Evolutionary conservation across 2,113 vertebrate genomes (phyloP).

Genomic region (Scalopus aquaticus): DNA sequence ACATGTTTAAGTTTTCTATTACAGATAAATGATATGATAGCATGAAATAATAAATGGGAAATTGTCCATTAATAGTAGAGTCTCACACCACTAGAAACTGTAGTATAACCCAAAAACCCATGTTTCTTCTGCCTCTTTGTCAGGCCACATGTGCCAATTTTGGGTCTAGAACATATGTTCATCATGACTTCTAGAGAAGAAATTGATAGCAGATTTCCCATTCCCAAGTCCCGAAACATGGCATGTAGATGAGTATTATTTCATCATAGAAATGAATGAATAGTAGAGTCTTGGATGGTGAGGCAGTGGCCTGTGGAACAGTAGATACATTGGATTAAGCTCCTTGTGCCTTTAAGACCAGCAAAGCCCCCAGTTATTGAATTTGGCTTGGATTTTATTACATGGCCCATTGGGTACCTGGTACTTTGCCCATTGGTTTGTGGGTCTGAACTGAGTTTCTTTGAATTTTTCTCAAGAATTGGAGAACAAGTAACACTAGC

Average conservation of each 20-base stretch:
- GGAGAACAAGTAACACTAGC: background rate
- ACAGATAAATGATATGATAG: background rate
- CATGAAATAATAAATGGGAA: background rate
- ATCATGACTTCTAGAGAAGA: background rate
- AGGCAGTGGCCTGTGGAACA: background rate
- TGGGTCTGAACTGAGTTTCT: background rate
- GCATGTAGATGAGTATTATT: too few species aligned
- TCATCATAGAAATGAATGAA: too few species aligned
- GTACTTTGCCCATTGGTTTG: background rate
- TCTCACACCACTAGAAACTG: background rate
- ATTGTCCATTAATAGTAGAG: too few species aligned
- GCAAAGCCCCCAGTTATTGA: background rate
- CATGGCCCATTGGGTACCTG: background rate
- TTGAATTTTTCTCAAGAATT: background rate
- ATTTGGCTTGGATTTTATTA: slow-evolving; percentile 24
- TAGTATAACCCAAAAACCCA: background rate
- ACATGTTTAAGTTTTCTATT: background rate
- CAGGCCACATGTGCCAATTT: background rate
- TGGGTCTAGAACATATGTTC: background rate
- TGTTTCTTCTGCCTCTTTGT: background rate
- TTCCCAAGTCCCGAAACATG: background rate
- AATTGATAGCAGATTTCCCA: background rate
- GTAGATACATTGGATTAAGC: background rate
- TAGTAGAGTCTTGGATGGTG: background rate
- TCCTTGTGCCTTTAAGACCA: background rate